phyloP scores from a whole-genome alignment of 2,888 invertebrate species.

The Apodemia hepburni region DNA sequence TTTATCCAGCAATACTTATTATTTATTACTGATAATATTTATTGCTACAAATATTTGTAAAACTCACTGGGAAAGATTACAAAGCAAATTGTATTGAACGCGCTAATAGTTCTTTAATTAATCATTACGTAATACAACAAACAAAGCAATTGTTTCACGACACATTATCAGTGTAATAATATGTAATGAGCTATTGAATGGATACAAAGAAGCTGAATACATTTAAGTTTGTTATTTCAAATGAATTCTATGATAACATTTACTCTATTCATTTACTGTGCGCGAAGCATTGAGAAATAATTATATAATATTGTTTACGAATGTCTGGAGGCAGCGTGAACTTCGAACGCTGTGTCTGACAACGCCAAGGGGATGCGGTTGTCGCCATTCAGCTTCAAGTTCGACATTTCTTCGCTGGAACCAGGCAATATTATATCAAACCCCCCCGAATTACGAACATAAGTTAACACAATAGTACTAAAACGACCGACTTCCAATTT shows the following conservation, averaged over 20 bases:
- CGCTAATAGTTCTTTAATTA: background rate
- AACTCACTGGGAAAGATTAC: background rate
- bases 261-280: background rate
- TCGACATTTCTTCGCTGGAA: conserved; percentile 78
- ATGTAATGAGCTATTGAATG: conserved; percentile 2
- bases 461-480: background rate
- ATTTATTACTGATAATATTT: too few species aligned
- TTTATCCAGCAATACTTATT: too few species aligned
- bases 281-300: conserved; percentile 43
- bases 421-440: conserved; percentile 37
- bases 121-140: conserved; percentile 1
- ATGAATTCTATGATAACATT: conserved; percentile 6
- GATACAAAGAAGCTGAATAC: conserved; percentile 5
- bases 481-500: conserved; percentile 8
- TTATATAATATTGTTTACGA: conserved; percentile 57
- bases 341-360: conserved; percentile 76
- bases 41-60: background rate
- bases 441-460: background rate
- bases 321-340: conserved; percentile 74
- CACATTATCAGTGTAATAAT: conserved; percentile 6
- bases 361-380: conserved; percentile 75
- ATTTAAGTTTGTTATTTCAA: background rate
- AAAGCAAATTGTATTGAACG: background rate
- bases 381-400: conserved; percentile 71
- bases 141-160: conserved; percentile 1